Evolutionary conservation across 2,888 invertebrate species (phyloP).

Genomic region (Colletes collaris): DNA sequence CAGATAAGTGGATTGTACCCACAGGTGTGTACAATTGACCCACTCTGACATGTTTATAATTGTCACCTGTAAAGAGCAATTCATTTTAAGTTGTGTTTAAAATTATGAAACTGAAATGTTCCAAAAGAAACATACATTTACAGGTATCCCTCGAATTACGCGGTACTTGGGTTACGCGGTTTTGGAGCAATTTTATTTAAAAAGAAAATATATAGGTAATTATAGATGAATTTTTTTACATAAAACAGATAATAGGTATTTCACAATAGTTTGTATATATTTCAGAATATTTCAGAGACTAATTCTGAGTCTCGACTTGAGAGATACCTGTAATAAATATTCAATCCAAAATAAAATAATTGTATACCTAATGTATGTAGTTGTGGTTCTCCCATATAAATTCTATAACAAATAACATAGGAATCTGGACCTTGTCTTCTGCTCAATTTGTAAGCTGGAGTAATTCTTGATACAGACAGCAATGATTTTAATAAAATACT

Average conservation of each 20-base stretch:
- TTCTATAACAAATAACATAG: slow-evolving; percentile 94
- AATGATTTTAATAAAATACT: slow-evolving; percentile 95
- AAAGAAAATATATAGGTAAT: too few relatives aligned
- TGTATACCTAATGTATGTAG: slow-evolving; percentile 87
- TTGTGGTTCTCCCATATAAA: slow-evolving; percentile 92
- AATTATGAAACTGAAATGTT: neutral
- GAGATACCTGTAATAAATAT: neutral
- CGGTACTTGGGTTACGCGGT: too few relatives aligned
- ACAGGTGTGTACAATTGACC: slow-evolving; percentile 94
- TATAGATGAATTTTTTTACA: too few relatives aligned
- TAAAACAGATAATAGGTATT: too few relatives aligned
- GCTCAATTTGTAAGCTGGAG: slow-evolving; percentile 97
- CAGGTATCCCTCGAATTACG: too few relatives aligned
- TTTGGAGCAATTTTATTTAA: too few relatives aligned
- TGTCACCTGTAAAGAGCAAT: slow-evolving; percentile 86
- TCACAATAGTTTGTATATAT: too few relatives aligned
- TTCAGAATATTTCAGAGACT: too few relatives aligned
- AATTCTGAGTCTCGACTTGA: too few relatives aligned
- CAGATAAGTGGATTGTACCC: slow-evolving; percentile 92
- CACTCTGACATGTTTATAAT: slow-evolving; percentile 90
- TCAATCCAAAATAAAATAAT: neutral
- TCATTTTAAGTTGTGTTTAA: neutral
- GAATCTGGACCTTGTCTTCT: slow-evolving; percentile 93
- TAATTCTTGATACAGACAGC: slow-evolving; percentile 93
- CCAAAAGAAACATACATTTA: too few relatives aligned